These are phyloP conservation scores for Pyrochroa serraticornis DNA, from an alignment of 2,888 invertebrate species.

Conservation along the genomic window DNA sequence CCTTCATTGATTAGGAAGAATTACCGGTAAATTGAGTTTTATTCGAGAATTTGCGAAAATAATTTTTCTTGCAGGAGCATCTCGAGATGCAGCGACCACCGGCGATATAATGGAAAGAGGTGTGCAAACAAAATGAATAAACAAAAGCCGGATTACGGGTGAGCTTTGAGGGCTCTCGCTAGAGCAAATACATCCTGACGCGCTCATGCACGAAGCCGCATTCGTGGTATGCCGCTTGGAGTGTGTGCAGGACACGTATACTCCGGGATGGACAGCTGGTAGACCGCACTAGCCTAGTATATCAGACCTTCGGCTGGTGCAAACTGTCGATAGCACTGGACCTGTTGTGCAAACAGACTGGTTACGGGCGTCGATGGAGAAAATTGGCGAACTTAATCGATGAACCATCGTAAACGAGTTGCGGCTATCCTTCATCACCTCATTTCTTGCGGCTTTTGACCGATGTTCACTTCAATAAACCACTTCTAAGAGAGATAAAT, in stretches of 20 bases:
- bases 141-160: slow-evolving; percentile 53
- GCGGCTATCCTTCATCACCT: background rate
- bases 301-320: slow-evolving; percentile 16
- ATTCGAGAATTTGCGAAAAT: background rate
- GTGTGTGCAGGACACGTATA: slow-evolving; percentile 31
- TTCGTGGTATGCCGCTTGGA: slow-evolving; percentile 28
- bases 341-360: slow-evolving; percentile 52
- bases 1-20: too few species aligned
- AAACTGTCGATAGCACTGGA: slow-evolving; percentile 51
- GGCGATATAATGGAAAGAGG: slow-evolving; percentile 37
- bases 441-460: slow-evolving; percentile 12
- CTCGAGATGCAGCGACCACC: slow-evolving; percentile 26
- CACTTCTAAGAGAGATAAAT: too few species aligned
- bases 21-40: too few species aligned
- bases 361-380: slow-evolving; percentile 47
- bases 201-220: slow-evolving; percentile 42
- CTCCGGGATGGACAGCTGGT: slow-evolving; percentile 37
- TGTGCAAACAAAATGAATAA: slow-evolving; percentile 55
- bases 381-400: slow-evolving; percentile 42
- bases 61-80: slow-evolving; percentile 6
- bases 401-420: slow-evolving; percentile 16
- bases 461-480: background rate
- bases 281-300: slow-evolving; percentile 37
- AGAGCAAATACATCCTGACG: slow-evolving; percentile 48
- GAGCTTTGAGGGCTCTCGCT: slow-evolving; percentile 48